phyloP scores from a whole-genome alignment of 2,113 vertebrate species.

The Sylvilagus bachmani region DNA sequence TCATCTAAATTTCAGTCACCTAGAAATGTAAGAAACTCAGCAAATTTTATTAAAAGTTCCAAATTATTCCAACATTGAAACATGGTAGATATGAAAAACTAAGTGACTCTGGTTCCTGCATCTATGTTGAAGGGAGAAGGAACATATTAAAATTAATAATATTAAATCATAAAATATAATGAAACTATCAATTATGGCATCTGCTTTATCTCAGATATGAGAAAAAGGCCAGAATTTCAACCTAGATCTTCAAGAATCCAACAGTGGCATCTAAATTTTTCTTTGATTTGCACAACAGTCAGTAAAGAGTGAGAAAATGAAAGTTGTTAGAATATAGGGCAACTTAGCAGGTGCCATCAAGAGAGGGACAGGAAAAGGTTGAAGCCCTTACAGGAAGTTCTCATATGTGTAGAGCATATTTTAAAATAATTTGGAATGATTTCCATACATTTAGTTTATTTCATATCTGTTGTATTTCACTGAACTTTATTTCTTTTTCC shows the following conservation, averaged over 20 bases:
- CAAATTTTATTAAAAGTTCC: background rate
- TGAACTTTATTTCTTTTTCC: background rate
- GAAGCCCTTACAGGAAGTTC: background rate
- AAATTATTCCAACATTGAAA: background rate
- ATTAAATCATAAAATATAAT: background rate
- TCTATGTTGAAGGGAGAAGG: background rate
- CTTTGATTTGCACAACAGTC: background rate
- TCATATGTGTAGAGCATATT: background rate
- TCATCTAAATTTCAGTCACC: background rate
- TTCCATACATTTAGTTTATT: background rate
- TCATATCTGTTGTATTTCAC: background rate
- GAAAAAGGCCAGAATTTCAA: background rate
- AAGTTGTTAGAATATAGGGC: accelerated
- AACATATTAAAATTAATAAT: background rate
- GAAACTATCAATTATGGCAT: background rate
- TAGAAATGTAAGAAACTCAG: background rate
- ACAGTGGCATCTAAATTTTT: background rate
- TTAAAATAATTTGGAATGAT: background rate
- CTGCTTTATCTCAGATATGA: background rate
- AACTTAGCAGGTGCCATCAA: accelerated
- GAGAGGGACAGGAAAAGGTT: accelerated
- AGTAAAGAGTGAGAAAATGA: background rate
- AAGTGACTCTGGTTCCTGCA: background rate
- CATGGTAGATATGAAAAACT: background rate
- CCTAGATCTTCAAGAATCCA: background rate